Base-by-base conservation (phyloP, 2,113 vertebrate genomes). In the Ranitomeya variabilis region DNA sequence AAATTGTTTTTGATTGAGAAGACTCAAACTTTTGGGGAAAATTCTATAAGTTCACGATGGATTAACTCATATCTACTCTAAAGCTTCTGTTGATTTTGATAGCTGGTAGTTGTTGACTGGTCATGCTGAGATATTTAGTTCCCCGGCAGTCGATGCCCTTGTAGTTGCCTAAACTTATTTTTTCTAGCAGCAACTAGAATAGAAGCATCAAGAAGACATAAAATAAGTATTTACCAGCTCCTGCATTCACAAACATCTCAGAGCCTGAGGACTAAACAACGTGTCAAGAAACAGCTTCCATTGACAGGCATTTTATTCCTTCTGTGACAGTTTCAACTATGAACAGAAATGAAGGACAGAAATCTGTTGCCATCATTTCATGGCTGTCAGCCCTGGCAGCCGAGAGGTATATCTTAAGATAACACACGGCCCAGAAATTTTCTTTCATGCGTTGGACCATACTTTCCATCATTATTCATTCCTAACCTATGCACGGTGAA, bases 341-440 rank as follows among this genome's bases (percentile, higher is more conserved):
- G 91, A 93, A 91, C 90, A 91, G 86, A 90, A 80, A 90, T 91
- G 90, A 94, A 93, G 92, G 93, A 94, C 91, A 94, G 91, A 73
- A 90, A 87, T 90, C 90, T 90, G 93, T 94, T 92, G 92, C 92
- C 91, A 92, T 95, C 93, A 90, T 92, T 93, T 93, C 92, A 92
- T 92, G 91, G 92, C 90, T 90, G 90, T 95, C 94, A 94, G 91
- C 91, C 90, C 90, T 86, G 90, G 86, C 89, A 92, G 93, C 94
- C 92, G 91, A 90, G 90, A 92, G 92, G 92, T 93, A 93, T 95
- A 95, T 95, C 94, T 95, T 91, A 90, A 92, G 92, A 92, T 92
- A 93, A 93, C 92, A 93, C 89, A 92, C 91, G 92, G 88, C 76
- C 90, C 92, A 91, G 89, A 89, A 45, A 92, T 87, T 90, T 90